These are phyloP conservation scores for Oscheius sp. DNA, from an alignment of 1,140 invertebrate genomes.

Conservation along the genomic window DNA sequence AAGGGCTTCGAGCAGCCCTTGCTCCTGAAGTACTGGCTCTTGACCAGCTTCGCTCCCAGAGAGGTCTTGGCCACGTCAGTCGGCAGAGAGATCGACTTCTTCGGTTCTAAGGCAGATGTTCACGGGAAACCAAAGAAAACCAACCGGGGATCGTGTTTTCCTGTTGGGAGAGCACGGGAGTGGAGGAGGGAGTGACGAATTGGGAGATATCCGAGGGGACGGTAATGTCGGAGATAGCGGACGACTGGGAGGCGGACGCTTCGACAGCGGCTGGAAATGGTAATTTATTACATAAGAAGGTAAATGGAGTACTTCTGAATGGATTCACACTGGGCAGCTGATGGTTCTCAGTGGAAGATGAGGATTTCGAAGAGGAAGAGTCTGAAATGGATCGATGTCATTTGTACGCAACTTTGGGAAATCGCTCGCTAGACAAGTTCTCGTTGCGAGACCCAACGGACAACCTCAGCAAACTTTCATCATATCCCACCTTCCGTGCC, in stretches of 20 bases:
- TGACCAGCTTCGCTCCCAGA: neutral
- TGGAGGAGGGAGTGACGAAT: no score
- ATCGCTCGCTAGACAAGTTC: neutral
- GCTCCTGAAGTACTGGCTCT: neutral
- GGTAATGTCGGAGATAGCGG: no score
- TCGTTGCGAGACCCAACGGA: neutral
- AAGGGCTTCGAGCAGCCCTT: neutral
- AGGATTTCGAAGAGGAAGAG: neutral
- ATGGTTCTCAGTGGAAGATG: neutral
- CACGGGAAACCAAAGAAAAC: no score
- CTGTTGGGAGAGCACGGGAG: no score
- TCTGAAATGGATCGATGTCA: neutral
- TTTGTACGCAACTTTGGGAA: neutral
- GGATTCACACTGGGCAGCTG: neutral
- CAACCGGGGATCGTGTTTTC: no score
- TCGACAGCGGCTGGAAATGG: no score
- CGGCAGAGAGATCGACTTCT: neutral
- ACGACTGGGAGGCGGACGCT: no score
- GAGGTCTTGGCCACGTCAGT: neutral
- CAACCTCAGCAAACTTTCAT: neutral
- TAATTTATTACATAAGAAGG: neutral
- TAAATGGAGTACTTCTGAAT: neutral
- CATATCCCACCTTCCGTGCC: neutral
- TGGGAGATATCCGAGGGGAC: no score
- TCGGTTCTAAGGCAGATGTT: no score